phyloP scores from a whole-genome alignment of 2,888 invertebrate genomes.

The Labia minor region DNA sequence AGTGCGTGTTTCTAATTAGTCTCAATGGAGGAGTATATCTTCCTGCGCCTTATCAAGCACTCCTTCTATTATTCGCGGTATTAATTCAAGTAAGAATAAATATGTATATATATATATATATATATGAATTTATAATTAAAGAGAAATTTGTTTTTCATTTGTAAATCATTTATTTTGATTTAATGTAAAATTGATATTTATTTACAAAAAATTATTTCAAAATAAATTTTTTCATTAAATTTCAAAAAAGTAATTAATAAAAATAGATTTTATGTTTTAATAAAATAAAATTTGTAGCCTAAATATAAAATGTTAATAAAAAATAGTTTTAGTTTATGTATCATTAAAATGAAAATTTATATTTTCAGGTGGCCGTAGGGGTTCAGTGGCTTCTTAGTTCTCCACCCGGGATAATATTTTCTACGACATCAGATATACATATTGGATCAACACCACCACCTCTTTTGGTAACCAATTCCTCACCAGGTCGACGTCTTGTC shows the following conservation, averaged over 20 bases:
- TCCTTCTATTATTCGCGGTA: conserved; percentile 80
- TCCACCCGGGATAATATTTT: conserved; percentile 51
- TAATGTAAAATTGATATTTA: conserved; percentile 14
- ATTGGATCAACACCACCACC: conserved; percentile 23
- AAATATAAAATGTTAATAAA: no score
- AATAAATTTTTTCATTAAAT: no score
- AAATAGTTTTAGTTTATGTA: no score
- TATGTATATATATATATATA: no score
- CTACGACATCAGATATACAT: conserved; percentile 22
- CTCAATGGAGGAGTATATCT: conserved; percentile 84
- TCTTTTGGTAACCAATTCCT: background rate
- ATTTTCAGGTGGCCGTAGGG: conserved; percentile 59
- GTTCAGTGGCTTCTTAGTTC: conserved; percentile 74
- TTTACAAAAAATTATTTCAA: no score
- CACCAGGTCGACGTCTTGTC: conserved; percentile 26
- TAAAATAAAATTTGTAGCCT: no score
- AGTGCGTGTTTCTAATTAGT: conserved; percentile 86
- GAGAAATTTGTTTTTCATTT: background rate
- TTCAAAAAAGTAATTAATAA: no score
- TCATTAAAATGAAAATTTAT: no score
- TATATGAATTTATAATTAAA: background rate
- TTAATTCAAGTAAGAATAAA: conserved; percentile 65
- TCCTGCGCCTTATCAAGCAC: conserved; percentile 79
- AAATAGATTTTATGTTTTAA: no score
- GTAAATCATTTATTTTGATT: no score